Evolutionary conservation across 2,888 invertebrate species (phyloP).

Genomic region (Odontocolon sp.): DNA sequence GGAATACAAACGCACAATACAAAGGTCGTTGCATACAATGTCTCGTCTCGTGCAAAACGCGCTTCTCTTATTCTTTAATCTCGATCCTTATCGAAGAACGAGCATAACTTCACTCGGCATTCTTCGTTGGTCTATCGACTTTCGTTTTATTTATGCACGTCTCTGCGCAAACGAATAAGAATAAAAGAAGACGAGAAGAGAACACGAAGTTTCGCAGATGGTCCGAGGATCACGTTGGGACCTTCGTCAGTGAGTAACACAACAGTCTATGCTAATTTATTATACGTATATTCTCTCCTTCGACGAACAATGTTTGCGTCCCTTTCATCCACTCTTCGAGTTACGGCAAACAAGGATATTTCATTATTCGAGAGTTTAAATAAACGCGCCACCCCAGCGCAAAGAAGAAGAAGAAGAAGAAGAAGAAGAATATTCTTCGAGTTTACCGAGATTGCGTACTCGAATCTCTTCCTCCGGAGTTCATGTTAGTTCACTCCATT

Average conservation of each 20-base stretch:
- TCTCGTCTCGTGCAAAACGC: slow-evolving; percentile 11
- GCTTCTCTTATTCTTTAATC: slow-evolving; percentile 38
- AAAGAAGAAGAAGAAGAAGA: too few relatives aligned
- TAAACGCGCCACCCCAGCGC: too few relatives aligned
- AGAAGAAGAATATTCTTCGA: slow-evolving; percentile 22
- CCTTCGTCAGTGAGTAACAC: not conserved
- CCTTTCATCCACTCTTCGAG: slow-evolving; percentile 35
- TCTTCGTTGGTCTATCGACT: slow-evolving; percentile 17
- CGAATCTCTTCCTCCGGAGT: not conserved
- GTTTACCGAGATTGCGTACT: slow-evolving; percentile 8
- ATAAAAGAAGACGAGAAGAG: not conserved
- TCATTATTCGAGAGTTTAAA: not conserved
- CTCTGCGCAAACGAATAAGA: slow-evolving; percentile 2
- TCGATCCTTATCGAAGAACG: slow-evolving; percentile 37
- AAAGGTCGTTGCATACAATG: slow-evolving; percentile 3
- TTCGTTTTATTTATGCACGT: slow-evolving; percentile 32
- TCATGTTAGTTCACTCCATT: slow-evolving; percentile 7
- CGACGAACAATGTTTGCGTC: slow-evolving; percentile 34
- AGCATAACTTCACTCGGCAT: slow-evolving; percentile 33
- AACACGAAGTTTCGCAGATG: not conserved
- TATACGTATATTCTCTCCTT: not conserved
- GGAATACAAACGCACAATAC: slow-evolving; percentile 2
- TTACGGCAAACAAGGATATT: slow-evolving; percentile 2
- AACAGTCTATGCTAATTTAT: slow-evolving; percentile 29
- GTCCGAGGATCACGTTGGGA: too few relatives aligned